Evolutionary conservation across 1,140 invertebrate species (phyloP).

Genomic region (Aphaenogaster floridana): DNA sequence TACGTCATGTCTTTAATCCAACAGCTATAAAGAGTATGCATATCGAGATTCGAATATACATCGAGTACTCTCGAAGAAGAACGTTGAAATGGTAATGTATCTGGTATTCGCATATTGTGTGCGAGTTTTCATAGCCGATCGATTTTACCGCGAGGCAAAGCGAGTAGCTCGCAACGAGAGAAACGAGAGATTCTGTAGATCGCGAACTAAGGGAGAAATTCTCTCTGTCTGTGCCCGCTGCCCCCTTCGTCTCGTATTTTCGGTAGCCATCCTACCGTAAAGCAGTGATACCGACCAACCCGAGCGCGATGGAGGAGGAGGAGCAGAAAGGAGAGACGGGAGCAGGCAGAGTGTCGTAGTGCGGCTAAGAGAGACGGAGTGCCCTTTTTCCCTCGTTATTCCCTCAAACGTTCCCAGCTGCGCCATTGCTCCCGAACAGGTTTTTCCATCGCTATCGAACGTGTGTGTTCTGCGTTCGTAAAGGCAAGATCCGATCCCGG

Average conservation of each 20-base stretch:
- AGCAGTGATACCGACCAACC: slow-evolving; percentile 76
- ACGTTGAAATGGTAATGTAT: slow-evolving; percentile 27
- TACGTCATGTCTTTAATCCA: slow-evolving; percentile 2
- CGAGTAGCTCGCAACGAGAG: slow-evolving; percentile 37
- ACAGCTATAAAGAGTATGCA: neutral
- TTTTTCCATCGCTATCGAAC: slow-evolving; percentile 66
- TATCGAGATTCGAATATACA: neutral
- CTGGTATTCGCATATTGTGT: slow-evolving; percentile 48
- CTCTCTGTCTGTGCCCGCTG: slow-evolving; percentile 58
- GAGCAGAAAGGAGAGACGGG: slow-evolving; percentile 14
- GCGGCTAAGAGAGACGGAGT: slow-evolving; percentile 44
- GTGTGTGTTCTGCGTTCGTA: slow-evolving; percentile 52
- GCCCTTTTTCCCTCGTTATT: slow-evolving; percentile 59
- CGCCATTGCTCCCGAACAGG: slow-evolving; percentile 72
- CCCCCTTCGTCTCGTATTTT: slow-evolving; percentile 75
- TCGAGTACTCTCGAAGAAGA: neutral
- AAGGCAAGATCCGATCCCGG: slow-evolving; percentile 50
- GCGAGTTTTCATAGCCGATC: slow-evolving; percentile 72
- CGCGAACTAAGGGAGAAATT: slow-evolving; percentile 60
- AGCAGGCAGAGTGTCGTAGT: slow-evolving; percentile 5
- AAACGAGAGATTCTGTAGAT: slow-evolving; percentile 60
- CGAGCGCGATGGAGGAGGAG: slow-evolving; percentile 58
- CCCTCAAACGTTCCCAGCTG: slow-evolving; percentile 70
- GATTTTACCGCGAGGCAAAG: slow-evolving; percentile 64
- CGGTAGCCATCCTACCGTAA: slow-evolving; percentile 76